A percentile compares a stretch with the other conserved stretches of the same genome.
Conservation (phyloP, 2,797 vertebrate genomes). For the Lithobates sylvaticus region DNA sequence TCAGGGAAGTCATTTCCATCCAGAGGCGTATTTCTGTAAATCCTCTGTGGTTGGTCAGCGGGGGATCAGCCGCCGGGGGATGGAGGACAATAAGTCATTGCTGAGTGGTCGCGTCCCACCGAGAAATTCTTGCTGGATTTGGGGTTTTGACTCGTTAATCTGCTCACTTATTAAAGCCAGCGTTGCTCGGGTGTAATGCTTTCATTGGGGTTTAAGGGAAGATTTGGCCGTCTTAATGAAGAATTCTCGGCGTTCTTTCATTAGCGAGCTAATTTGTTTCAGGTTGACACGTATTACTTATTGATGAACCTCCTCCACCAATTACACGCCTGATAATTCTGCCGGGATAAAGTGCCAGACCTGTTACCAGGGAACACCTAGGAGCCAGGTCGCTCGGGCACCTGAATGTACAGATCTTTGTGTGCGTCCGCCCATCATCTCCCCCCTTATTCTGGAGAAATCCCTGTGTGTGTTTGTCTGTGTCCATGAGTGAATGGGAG, state of each 20-base stretch:
- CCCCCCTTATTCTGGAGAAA: too few relatives aligned
- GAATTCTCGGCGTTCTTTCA: slow-evolving; percentile 42
- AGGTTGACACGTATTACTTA: slow-evolving; percentile 54
- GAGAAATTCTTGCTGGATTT: slow-evolving; percentile 71
- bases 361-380: too few relatives aligned
- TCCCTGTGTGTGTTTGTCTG: too few relatives aligned
- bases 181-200: slow-evolving; percentile 54
- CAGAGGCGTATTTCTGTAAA: neutral
- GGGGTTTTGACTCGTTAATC: slow-evolving; percentile 65
- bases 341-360: neutral
- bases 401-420: too few relatives aligned
- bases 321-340: slow-evolving; percentile 15
- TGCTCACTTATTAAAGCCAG: slow-evolving; percentile 64
- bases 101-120: neutral
- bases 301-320: slow-evolving; percentile 26
- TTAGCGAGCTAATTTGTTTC: slow-evolving; percentile 51
- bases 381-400: too few relatives aligned
- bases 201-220: slow-evolving; percentile 63
- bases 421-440: too few relatives aligned
- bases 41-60: neutral
- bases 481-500: too few relatives aligned
- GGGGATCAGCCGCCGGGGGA: neutral
- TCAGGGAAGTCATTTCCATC: neutral
- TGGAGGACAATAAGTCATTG: slow-evolving; percentile 19
- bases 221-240: slow-evolving; percentile 37